Evolutionary conservation across 2,113 vertebrate species (phyloP).

Genomic region (Myotis yumanensis): DNA sequence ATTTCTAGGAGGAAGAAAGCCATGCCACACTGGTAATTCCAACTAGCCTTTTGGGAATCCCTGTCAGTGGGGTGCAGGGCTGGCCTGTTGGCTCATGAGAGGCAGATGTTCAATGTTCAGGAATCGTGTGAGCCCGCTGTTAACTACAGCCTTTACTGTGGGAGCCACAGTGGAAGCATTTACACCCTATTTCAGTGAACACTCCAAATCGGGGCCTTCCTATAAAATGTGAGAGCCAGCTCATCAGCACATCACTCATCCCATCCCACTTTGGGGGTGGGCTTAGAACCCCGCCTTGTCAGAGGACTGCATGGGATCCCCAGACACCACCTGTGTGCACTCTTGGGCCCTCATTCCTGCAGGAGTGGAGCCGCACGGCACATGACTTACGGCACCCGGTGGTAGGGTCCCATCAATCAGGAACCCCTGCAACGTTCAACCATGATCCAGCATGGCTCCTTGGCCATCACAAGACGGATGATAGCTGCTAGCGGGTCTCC

Average conservation of each 20-base stretch:
- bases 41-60: background rate
- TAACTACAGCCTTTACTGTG: background rate
- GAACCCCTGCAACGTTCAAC: background rate
- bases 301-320: background rate
- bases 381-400: background rate
- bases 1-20: background rate
- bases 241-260: background rate
- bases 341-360: background rate
- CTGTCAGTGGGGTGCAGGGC: background rate
- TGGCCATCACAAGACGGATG: background rate
- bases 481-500: background rate
- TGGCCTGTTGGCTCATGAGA: background rate
- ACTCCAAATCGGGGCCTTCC: background rate
- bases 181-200: background rate
- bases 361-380: accelerated
- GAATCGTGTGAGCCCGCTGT: background rate
- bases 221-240: background rate
- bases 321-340: too few relatives aligned
- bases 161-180: background rate
- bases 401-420: accelerated
- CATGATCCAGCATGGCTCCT: accelerated
- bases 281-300: background rate
- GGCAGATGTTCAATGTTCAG: background rate
- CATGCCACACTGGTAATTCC: background rate
- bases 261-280: accelerated